Evolutionary conservation across 2,888 invertebrate genomes (phyloP).

Genomic region (Agrotis puta): DNA sequence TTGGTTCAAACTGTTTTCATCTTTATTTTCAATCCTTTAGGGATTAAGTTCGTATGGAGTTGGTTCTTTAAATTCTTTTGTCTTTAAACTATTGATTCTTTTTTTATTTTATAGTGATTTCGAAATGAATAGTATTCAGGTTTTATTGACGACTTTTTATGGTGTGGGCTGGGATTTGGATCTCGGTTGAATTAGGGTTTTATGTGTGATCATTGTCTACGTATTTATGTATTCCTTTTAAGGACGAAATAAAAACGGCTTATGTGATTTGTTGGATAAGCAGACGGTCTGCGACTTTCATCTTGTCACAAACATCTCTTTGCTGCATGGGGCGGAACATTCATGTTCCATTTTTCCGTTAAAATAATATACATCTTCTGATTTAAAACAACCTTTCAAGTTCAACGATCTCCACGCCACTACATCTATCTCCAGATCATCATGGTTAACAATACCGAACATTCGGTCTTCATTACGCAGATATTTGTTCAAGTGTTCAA

Average conservation of each 20-base stretch:
- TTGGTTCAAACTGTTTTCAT: slow-evolving; percentile 37
- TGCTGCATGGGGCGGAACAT: neutral
- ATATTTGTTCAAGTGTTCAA: slow-evolving; percentile 62
- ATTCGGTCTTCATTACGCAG: slow-evolving; percentile 41
- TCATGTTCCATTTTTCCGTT: neutral
- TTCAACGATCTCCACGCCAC: slow-evolving; percentile 2
- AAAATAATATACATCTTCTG: neutral
- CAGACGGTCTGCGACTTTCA: slow-evolving; percentile 14
- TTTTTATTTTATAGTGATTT: slow-evolving; percentile 66
- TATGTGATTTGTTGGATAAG: slow-evolving; percentile 51
- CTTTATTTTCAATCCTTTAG: slow-evolving; percentile 31
- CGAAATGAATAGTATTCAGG: slow-evolving; percentile 64
- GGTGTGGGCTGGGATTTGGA: slow-evolving; percentile 60
- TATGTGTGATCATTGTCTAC: slow-evolving; percentile 65
- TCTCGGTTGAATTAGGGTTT: slow-evolving; percentile 63
- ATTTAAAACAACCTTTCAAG: neutral
- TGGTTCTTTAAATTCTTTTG: slow-evolving; percentile 59
- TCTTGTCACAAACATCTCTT: slow-evolving; percentile 5
- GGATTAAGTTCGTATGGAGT: slow-evolving; percentile 13
- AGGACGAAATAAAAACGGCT: slow-evolving; percentile 60
- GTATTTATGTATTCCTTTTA: slow-evolving; percentile 61
- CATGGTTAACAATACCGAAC: slow-evolving; percentile 32
- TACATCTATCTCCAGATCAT: neutral
- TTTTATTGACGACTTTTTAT: slow-evolving; percentile 63
- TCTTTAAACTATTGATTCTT: slow-evolving; percentile 64